A percentile compares a stretch with the other conserved stretches of the same genome.
These are phyloP conservation scores for Muraenolepis orangiensis DNA, from an alignment of 2,797 vertebrate genomes.

Conservation along the genomic window DNA sequence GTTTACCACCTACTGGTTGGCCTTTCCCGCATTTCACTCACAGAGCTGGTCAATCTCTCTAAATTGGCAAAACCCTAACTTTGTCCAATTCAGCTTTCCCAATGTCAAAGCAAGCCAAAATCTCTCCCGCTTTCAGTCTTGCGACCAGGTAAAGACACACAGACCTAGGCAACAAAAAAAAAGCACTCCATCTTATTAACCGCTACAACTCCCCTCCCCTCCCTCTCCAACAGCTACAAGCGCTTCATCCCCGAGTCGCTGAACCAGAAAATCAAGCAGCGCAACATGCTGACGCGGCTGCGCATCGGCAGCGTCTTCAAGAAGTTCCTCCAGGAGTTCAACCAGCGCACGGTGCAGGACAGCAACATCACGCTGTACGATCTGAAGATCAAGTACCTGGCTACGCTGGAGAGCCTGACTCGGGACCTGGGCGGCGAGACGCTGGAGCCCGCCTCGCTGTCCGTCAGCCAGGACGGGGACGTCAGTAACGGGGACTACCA, in stretches of 20 bases:
- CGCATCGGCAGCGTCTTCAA: conserved; percentile 97
- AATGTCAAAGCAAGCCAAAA: too few relatives aligned
- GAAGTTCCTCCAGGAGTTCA: conserved; percentile 95
- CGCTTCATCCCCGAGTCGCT: conserved; percentile 89
- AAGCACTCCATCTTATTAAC: background rate
- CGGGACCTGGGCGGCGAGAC: conserved; percentile 83
- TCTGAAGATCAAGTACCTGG: conserved; percentile 95
- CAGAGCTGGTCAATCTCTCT: too few relatives aligned
- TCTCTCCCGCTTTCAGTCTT: too few relatives aligned
- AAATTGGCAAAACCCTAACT: too few relatives aligned
- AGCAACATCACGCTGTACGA: conserved; percentile 88
- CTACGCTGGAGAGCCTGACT: conserved; percentile 91
- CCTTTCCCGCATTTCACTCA: too few relatives aligned
- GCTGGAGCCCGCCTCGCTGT: conserved; percentile 73
- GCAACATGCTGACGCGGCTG: conserved; percentile 89
- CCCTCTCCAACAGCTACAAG: conserved; percentile 79
- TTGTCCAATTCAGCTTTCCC: too few relatives aligned
- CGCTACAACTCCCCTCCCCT: background rate
- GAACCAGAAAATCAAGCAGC: conserved; percentile 89
- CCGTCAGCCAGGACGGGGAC: conserved; percentile 83
- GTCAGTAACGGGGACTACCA: conserved; percentile 53
- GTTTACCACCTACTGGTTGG: too few relatives aligned
- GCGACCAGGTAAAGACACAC: too few relatives aligned
- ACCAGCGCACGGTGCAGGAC: conserved; percentile 87
- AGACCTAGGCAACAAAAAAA: background rate